A percentile compares a stretch with the other conserved stretches of the same genome.
Evolutionary conservation across 2,797 vertebrate genomes (phyloP).

Genomic region (Dendrocincla tyrannina): DNA sequence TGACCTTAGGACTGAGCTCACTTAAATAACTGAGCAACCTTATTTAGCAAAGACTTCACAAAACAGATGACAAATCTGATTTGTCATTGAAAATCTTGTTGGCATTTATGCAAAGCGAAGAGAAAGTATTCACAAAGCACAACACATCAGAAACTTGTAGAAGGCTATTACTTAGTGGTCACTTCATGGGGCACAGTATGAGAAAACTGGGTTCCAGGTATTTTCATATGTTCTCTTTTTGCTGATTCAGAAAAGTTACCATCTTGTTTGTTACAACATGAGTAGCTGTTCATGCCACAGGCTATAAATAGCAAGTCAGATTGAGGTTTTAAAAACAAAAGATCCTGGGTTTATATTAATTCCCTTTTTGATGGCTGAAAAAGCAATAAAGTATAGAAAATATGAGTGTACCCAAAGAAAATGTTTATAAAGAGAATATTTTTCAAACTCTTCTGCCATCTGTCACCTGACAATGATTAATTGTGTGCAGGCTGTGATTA

Average conservation of each 20-base stretch:
- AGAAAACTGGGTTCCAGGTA: neutral
- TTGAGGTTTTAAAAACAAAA: neutral
- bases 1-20: neutral
- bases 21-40: neutral
- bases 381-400: neutral
- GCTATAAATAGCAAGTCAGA: neutral
- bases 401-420: neutral
- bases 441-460: neutral
- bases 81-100: neutral
- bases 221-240: neutral
- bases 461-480: neutral
- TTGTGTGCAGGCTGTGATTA: neutral
- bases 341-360: neutral
- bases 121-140: neutral
- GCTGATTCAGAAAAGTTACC: neutral
- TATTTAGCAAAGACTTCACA: neutral
- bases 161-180: neutral
- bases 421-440: neutral
- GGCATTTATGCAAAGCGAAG: neutral
- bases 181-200: neutral
- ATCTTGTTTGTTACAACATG: neutral
- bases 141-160: fast-evolving
- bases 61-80: neutral
- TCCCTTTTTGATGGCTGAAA: neutral
- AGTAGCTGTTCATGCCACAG: neutral